phyloP scores from a whole-genome alignment of 2,888 invertebrate species.

The Mesochorus sp. region DNA sequence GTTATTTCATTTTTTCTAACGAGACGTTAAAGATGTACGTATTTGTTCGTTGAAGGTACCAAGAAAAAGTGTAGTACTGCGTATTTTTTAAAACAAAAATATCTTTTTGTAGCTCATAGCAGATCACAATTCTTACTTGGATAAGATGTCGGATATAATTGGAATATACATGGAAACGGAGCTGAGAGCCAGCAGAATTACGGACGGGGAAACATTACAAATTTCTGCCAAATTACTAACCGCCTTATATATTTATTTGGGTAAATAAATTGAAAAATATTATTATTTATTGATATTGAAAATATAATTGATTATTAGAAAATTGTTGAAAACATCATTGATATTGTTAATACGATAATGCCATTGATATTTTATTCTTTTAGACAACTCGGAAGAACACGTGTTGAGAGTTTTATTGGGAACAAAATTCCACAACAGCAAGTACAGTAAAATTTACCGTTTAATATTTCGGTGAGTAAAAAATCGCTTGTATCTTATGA shows the following conservation, averaged over 20 bases:
- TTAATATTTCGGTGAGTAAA: constrained; percentile 73
- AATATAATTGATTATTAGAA: constrained; percentile 12
- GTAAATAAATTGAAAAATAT: too few relatives aligned
- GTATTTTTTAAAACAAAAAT: too few relatives aligned
- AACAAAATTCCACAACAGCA: constrained; percentile 70
- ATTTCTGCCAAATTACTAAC: constrained; percentile 71
- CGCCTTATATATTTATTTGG: constrained; percentile 75
- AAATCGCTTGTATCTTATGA: background rate
- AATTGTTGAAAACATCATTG: background rate
- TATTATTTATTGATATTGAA: too few relatives aligned
- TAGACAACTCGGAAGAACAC: constrained; percentile 78
- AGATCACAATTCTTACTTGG: constrained; percentile 78
- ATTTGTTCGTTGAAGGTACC: background rate
- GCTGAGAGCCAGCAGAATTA: constrained; percentile 73
- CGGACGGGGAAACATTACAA: constrained; percentile 63
- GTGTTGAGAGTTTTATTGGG: constrained; percentile 76
- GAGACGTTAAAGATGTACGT: constrained; percentile 79
- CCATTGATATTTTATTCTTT: too few relatives aligned
- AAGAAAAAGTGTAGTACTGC: too few relatives aligned
- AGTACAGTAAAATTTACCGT: constrained; percentile 72
- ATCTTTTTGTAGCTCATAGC: constrained; percentile 70
- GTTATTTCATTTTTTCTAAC: constrained; percentile 80
- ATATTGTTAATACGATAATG: background rate
- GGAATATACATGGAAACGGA: constrained; percentile 80
- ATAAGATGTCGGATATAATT: constrained; percentile 80